Percentiles rank a stretch among this genome's conserved stretches.
These are phyloP conservation scores for Brachymystax lenok DNA, from an alignment of 2,797 vertebrate genomes.

Conservation along the genomic window DNA sequence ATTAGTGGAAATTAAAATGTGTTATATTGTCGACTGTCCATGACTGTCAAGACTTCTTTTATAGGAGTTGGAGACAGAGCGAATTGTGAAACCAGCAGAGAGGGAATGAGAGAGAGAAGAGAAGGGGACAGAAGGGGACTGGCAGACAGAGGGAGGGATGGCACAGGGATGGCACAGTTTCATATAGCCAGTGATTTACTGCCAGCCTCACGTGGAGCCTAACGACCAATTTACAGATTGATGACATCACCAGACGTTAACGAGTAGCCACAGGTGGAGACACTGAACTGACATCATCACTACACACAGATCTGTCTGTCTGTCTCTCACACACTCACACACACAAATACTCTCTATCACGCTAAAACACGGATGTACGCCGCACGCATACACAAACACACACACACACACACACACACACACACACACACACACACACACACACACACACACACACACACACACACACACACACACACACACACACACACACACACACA, in stretches of 20 bases:
- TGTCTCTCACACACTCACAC: no score
- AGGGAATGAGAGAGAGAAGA: neutral
- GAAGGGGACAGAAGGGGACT: neutral
- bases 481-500: neutral
- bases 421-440: neutral
- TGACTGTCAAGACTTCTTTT: neutral
- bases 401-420: no score
- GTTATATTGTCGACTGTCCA: neutral
- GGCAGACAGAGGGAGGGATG: neutral
- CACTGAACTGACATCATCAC: constrained; percentile 50
- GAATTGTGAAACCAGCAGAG: neutral
- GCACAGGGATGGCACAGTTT: neutral
- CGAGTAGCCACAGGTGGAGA: constrained; percentile 23
- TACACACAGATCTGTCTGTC: constrained; percentile 27
- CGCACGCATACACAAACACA: no score
- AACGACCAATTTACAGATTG: constrained; percentile 64
- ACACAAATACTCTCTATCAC: no score
- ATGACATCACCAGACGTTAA: constrained; percentile 63
- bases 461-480: no score
- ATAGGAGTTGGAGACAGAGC: neutral
- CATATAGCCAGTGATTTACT: constrained; percentile 48
- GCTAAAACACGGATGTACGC: neutral
- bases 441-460: neutral
- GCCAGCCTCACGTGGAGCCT: constrained; percentile 42
- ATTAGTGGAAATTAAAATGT: neutral